Conservation (phyloP, 2,888 invertebrate species). For the Drosophila multiciliata region DNA sequence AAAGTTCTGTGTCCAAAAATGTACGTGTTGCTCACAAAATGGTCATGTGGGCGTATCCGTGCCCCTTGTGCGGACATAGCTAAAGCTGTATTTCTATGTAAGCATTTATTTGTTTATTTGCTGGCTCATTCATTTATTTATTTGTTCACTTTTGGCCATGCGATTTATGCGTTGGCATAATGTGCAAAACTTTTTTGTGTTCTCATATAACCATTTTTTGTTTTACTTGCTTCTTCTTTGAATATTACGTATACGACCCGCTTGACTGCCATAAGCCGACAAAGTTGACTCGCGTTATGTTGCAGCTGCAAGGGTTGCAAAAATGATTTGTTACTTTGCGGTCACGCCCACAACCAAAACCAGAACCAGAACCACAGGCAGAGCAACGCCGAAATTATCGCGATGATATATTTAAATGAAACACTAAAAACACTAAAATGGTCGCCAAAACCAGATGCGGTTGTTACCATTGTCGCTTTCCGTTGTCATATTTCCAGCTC, state of each 20-base stretch:
- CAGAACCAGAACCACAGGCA: background rate
- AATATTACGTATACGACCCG: constrained; percentile 53
- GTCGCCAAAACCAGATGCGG: constrained; percentile 47
- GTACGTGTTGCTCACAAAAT: constrained; percentile 64
- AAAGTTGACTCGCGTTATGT: constrained; percentile 17
- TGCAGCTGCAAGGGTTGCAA: constrained; percentile 24
- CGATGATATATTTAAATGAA: constrained; percentile 59
- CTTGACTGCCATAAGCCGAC: constrained; percentile 25
- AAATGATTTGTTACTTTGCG: constrained; percentile 48
- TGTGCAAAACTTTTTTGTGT: constrained; percentile 60
- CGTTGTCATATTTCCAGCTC: constrained; percentile 4
- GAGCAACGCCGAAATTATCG: background rate
- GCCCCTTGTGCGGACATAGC: constrained; percentile 11
- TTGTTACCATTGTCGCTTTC: constrained; percentile 30
- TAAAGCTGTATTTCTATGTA: constrained; percentile 1
- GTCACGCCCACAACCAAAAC: constrained; percentile 8
- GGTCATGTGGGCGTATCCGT: constrained; percentile 19
- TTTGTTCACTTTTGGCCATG: constrained; percentile 41
- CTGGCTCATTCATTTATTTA: constrained; percentile 13
- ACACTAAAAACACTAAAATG: constrained; percentile 74
- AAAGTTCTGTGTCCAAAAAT: constrained; percentile 70
- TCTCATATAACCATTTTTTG: constrained; percentile 53
- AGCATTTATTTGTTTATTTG: constrained; percentile 11
- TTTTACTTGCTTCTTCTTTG: constrained; percentile 11
- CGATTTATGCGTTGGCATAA: constrained; percentile 69